A percentile compares a stretch with the other conserved stretches of the same genome.
Conservation (phyloP, 2,888 invertebrate species). For the Sympetrum striolatum region DNA sequence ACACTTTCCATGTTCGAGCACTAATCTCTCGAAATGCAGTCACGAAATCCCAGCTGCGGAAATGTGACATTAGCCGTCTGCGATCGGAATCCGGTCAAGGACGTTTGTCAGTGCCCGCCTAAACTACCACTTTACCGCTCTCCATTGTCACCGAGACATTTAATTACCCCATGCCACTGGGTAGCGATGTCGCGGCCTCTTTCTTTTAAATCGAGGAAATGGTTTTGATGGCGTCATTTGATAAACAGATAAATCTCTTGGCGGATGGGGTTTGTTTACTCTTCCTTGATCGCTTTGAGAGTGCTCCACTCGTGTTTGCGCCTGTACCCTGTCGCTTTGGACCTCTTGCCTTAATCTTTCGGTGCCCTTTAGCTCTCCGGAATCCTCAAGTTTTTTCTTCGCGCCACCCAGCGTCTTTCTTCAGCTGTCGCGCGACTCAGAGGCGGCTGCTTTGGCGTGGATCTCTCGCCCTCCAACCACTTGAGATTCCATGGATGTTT, state of each 20-base stretch:
- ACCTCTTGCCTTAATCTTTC: not conserved
- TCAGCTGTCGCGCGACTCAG: not conserved
- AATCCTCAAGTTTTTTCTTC: not conserved
- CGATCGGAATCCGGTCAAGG: not conserved
- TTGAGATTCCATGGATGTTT: not conserved
- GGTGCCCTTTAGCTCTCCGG: not conserved
- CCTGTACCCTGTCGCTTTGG: not conserved
- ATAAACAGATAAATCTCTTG: not conserved
- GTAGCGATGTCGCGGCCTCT: not conserved
- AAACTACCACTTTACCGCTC: not conserved
- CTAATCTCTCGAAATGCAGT: not conserved
- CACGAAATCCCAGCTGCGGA: not conserved
- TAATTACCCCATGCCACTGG: not conserved
- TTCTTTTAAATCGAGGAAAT: conserved; percentile 3
- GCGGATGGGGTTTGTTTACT: not conserved
- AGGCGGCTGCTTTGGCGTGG: not conserved
- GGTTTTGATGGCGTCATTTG: conserved; percentile 14
- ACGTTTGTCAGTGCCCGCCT: not conserved
- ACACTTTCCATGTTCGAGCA: no score
- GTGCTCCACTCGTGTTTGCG: not conserved
- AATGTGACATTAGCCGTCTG: not conserved
- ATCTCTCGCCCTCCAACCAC: not conserved
- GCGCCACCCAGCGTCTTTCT: not conserved
- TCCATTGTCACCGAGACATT: no score
- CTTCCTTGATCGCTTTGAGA: not conserved